A percentile compares a stretch with the other conserved stretches of the same genome.
Evolutionary conservation across 2,113 vertebrate species (phyloP).

Genomic region (Seriola quinqueradiata): DNA sequence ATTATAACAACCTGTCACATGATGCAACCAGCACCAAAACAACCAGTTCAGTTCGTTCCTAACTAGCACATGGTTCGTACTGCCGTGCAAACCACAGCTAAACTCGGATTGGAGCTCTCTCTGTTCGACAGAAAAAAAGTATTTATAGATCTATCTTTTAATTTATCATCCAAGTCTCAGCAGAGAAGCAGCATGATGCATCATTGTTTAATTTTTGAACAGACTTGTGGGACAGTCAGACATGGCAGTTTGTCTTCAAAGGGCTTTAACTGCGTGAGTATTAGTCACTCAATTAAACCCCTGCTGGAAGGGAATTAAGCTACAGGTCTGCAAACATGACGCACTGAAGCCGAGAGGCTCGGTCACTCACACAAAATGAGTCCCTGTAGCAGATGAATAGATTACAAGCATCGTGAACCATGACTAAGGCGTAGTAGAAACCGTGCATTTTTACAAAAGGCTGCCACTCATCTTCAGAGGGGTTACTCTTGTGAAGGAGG

Average conservation of each 20-base stretch:
- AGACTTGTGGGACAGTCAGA: slow-evolving; percentile 39
- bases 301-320: slow-evolving; percentile 61
- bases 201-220: slow-evolving; percentile 54
- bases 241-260: slow-evolving; percentile 44
- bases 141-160: background rate
- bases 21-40: no score
- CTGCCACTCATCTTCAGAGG: background rate
- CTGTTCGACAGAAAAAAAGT: background rate
- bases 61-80: background rate
- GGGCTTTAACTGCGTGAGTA: slow-evolving; percentile 41
- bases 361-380: slow-evolving; percentile 26
- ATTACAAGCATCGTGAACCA: slow-evolving; percentile 41
- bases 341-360: slow-evolving; percentile 38
- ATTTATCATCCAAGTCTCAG: slow-evolving; percentile 12
- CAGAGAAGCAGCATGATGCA: slow-evolving; percentile 35
- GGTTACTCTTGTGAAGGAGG: background rate
- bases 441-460: background rate
- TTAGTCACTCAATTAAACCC: slow-evolving; percentile 72
- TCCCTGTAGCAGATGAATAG: slow-evolving; percentile 48
- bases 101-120: background rate
- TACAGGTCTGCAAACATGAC: slow-evolving; percentile 62
- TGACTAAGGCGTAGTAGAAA: background rate
- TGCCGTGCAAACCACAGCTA: background rate
- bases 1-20: no score
- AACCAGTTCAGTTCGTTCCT: background rate